Evolutionary conservation across 2,797 vertebrate species (phyloP).

Genomic region (Otolemur crassicaudatus): DNA sequence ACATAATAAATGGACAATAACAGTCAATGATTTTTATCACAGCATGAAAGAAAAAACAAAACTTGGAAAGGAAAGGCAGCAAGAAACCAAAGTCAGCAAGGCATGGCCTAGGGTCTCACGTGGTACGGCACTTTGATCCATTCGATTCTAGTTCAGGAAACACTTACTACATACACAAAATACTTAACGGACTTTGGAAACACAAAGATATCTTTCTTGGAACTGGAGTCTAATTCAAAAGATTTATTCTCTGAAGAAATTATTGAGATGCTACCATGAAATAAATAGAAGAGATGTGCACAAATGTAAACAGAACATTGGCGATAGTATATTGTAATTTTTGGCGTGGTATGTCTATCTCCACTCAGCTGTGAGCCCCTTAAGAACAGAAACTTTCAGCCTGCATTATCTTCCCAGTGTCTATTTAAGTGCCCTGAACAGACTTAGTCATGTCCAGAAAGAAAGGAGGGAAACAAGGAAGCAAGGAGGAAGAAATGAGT

Average conservation of each 20-base stretch:
- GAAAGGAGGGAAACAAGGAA: not conserved
- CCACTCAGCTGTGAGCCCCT: not conserved
- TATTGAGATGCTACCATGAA: not conserved
- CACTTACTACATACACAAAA: not conserved
- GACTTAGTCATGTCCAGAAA: not conserved
- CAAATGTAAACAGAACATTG: not conserved
- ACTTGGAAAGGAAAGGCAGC: not conserved
- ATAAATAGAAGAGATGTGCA: not conserved
- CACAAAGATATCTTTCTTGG: not conserved
- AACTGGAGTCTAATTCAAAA: slow-evolving; percentile 48
- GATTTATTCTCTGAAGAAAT: not conserved
- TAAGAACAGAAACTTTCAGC: not conserved
- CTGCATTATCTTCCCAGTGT: not conserved
- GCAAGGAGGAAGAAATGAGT: not conserved
- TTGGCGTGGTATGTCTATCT: not conserved
- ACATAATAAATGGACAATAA: not conserved
- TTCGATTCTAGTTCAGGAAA: slow-evolving; percentile 1
- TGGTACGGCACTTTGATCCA: not conserved
- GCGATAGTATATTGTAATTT: not conserved
- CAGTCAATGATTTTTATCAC: slow-evolving; percentile 29
- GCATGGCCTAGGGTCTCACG: not conserved
- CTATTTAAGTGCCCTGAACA: not conserved
- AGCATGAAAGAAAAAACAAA: not conserved
- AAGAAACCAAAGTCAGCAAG: slow-evolving; percentile 9
- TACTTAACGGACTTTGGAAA: not conserved